Conservation (phyloP, 2,113 vertebrate species). For the Pipa parva region DNA sequence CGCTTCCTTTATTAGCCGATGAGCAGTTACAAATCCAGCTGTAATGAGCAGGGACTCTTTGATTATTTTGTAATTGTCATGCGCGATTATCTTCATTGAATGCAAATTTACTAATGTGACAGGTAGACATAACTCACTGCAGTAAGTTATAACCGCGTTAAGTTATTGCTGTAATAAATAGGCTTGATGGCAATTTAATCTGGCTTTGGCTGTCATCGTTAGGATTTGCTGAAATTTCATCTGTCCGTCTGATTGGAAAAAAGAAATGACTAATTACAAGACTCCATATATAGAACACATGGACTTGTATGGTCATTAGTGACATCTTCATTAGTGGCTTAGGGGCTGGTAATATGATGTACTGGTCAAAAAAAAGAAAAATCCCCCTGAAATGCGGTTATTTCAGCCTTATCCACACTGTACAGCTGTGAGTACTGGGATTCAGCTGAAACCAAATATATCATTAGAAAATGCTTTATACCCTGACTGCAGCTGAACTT, state of each 20-base stretch:
- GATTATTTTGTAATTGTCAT: too few species aligned
- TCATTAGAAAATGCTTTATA: too few species aligned
- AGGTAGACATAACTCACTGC: conserved; percentile 16
- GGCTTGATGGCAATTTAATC: not conserved
- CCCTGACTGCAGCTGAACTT: too few species aligned
- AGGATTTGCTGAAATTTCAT: conserved; percentile 20
- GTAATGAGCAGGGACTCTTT: too few species aligned
- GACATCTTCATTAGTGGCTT: not conserved
- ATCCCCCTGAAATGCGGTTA: not conserved
- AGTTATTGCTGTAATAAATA: conserved; percentile 23
- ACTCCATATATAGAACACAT: not conserved
- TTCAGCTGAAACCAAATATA: too few species aligned
- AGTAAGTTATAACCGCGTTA: conserved; percentile 27
- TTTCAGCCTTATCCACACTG: conserved; percentile 14
- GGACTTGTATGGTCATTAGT: conserved; percentile 7
- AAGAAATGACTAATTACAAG: not conserved
- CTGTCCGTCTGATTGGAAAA: conserved; percentile 2
- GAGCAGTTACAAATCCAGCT: too few species aligned
- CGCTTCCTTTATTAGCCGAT: too few species aligned
- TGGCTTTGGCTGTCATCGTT: conserved; percentile 22
- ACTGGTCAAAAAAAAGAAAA: not conserved
- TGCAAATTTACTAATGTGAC: conserved; percentile 20
- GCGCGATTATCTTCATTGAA: not conserved
- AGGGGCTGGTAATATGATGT: not conserved
- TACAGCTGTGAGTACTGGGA: conserved; percentile 3